Evolutionary conservation across 2,888 invertebrate species (phyloP), one percentile per base, ranked within the genome.

Genomic region (Cheilosia pagana): DNA sequence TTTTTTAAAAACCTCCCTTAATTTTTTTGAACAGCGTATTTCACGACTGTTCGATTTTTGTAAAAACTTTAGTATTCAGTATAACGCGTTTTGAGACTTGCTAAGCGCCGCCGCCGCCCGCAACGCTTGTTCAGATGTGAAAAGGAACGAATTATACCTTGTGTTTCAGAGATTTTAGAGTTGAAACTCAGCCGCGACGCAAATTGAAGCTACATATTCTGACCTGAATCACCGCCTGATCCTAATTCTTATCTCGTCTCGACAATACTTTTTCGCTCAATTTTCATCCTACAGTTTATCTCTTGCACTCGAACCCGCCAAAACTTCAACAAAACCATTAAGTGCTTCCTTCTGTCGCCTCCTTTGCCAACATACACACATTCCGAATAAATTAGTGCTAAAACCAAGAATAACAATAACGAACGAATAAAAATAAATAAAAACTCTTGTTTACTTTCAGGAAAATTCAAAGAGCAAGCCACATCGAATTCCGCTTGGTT

Each of bases 401-500:
- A 63, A 21, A 48, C 25, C 67, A 21, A 52, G 10, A 45, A 63
- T 10, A 31, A 53, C 23, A 62, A 52, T 52, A 55, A 39, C 14
- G 4, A 52, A n/a, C 23, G 45, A 35, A 55, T 31, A 53, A 53
- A 57, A 35, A 16, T 39, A 63, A 53, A 60, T 35, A 65, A 45
- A 67, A 41, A 67, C 31, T 60, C 57, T 35, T 74, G 60, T 81
- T 65, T 77, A 21, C 57, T 88, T 87, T 10, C 87, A 92, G 92
- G 92, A 86, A 91, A 92, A 90, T 99, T 99, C 93, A 98, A 99
- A 92, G 99, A 98, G 90, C 99, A 99, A 91, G 96, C 97, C 1
- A 95, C 97, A 1, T 97, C 97, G 52, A 96, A 96, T 87, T 97
- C 97, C 7, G 98, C 98, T 23, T 99, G 99, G 99, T 93, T 98